Evolutionary conservation across 2,113 vertebrate species (phyloP).

Genomic region (Piaya cayana): DNA sequence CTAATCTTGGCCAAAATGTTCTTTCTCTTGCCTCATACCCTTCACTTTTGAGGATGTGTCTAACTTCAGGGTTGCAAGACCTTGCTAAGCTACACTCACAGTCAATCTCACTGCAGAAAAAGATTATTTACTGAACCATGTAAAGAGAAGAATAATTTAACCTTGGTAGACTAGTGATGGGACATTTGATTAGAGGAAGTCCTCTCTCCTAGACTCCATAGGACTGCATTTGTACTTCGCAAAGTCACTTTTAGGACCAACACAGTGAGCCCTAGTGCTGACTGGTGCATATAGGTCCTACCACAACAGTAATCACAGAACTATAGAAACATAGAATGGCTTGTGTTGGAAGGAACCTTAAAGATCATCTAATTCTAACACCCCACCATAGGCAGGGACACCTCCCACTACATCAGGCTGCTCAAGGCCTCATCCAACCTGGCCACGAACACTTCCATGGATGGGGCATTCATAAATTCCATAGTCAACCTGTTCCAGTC

Average conservation of each 20-base stretch:
- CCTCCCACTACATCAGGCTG: no score
- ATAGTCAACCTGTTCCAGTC: no score
- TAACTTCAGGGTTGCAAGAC: not conserved
- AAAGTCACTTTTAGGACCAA: not conserved
- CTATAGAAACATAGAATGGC: no score
- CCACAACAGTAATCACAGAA: not conserved
- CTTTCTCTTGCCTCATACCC: not conserved
- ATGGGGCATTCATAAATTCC: no score
- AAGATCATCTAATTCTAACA: no score
- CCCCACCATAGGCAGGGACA: no score
- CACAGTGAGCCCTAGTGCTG: not conserved
- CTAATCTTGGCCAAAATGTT: not conserved
- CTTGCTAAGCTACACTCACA: not conserved
- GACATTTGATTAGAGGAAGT: not conserved
- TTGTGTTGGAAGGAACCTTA: no score
- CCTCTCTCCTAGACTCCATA: not conserved
- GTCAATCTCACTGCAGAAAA: not conserved
- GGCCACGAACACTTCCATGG: no score
- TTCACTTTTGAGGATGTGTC: not conserved
- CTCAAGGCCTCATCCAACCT: no score
- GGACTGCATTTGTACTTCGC: not conserved
- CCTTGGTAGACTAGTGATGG: not conserved
- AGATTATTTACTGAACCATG: not conserved
- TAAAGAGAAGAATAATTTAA: not conserved
- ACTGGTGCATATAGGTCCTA: not conserved